Conservation (phyloP, 92 coral and sea anemone species). For the Paragorgia papillata region DNA sequence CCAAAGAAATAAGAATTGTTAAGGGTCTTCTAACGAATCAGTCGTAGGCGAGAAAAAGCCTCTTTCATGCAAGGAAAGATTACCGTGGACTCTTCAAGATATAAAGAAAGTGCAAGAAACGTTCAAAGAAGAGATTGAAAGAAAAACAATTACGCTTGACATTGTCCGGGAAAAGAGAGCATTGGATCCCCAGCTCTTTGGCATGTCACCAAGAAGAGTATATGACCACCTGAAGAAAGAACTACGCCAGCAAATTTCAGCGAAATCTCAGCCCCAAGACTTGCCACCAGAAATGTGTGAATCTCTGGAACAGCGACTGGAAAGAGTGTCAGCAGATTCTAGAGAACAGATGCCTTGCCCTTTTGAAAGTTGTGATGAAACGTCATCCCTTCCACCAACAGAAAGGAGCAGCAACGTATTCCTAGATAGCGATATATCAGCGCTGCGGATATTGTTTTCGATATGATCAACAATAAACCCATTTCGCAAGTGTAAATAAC, state of each 20-base stretch:
- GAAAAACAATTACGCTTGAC: not conserved
- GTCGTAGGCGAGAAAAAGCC: not conserved
- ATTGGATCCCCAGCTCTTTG: not conserved
- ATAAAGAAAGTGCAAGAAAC: not conserved
- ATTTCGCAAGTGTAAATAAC: not conserved
- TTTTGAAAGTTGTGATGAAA: not conserved
- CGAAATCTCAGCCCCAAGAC: too few relatives aligned
- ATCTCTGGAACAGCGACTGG: too few relatives aligned
- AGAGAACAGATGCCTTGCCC: too few relatives aligned
- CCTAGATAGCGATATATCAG: not conserved
- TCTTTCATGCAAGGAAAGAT: not conserved
- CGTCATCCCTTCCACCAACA: constrained; percentile 18
- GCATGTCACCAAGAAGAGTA: constrained; percentile 22
- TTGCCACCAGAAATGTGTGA: too few relatives aligned
- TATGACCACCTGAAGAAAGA: constrained; percentile 8
- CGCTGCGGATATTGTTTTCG: not conserved
- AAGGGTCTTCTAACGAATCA: not conserved
- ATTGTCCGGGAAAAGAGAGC: not conserved
- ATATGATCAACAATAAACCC: constrained; percentile 1
- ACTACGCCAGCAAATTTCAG: too few relatives aligned
- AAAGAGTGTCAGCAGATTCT: too few relatives aligned
- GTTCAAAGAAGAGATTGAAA: not conserved
- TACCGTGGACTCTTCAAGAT: not conserved
- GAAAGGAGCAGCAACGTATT: not conserved
- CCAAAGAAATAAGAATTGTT: not conserved